Conservation (phyloP, 2,797 vertebrate species). For the Champsocephalus gunnari region DNA sequence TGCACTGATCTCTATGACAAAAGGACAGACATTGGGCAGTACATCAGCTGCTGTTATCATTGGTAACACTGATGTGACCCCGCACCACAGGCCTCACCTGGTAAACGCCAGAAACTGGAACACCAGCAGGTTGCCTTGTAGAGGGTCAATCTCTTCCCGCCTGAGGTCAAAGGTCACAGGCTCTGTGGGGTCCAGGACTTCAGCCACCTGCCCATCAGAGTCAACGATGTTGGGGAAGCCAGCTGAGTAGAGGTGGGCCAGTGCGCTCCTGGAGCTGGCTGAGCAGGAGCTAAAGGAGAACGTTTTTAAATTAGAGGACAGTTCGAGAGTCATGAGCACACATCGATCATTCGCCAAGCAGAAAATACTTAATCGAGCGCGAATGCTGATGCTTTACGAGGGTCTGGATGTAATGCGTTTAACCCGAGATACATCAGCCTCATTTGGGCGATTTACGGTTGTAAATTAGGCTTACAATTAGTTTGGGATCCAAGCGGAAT, state of each 20-base stretch:
- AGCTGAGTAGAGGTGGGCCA: conserved; percentile 85
- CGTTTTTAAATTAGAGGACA: conserved; percentile 14
- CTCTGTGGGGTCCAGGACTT: conserved; percentile 83
- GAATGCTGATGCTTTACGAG: conserved; percentile 23
- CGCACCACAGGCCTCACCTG: conserved; percentile 82
- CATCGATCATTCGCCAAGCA: conserved; percentile 24
- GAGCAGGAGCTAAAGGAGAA: conserved; percentile 77
- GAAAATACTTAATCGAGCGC: conserved; percentile 24
- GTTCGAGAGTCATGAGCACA: background rate
- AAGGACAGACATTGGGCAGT: background rate
- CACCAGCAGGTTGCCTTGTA: conserved; percentile 90
- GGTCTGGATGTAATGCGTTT: conserved; percentile 48
- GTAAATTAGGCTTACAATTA: conserved; percentile 41
- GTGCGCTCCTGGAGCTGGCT: conserved; percentile 84
- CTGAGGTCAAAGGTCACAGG: conserved; percentile 81
- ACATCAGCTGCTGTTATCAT: conserved; percentile 4
- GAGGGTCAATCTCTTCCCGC: conserved; percentile 88
- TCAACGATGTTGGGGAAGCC: conserved; percentile 91
- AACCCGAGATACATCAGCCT: conserved; percentile 35
- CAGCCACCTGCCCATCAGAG: conserved; percentile 80
- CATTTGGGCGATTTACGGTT: conserved; percentile 51
- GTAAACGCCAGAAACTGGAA: conserved; percentile 94
- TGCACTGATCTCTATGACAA: background rate
- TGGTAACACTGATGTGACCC: background rate
- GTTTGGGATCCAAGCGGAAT: conserved; percentile 21